Evolutionary conservation across 2,888 invertebrate genomes (phyloP).

Genomic region (Conus canariensis): DNA sequence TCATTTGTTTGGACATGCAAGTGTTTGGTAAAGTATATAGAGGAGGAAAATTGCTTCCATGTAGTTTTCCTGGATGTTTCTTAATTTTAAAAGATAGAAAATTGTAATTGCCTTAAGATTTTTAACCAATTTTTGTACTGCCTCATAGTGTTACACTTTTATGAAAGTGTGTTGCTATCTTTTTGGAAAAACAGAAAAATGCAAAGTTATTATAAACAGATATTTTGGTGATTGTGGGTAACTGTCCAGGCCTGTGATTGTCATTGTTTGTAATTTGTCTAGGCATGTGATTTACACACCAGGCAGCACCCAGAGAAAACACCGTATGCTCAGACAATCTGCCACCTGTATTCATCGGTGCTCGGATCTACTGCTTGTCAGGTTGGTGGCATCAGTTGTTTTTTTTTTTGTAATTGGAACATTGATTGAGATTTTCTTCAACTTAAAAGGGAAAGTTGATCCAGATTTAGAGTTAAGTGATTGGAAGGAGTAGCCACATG

Average conservation of each 20-base stretch:
- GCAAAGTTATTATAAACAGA: neutral
- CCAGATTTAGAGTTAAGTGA: neutral
- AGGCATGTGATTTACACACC: slow-evolving; percentile 70
- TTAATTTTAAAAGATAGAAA: too few species aligned
- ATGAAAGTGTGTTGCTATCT: neutral
- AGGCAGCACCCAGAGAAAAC: slow-evolving; percentile 58
- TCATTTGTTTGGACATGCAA: too few species aligned
- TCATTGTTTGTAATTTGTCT: slow-evolving; percentile 28
- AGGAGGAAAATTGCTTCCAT: too few species aligned
- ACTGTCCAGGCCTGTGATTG: slow-evolving; percentile 67
- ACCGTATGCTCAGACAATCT: slow-evolving; percentile 64
- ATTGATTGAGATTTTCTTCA: neutral
- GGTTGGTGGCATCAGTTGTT: neutral
- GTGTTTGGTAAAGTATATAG: too few species aligned
- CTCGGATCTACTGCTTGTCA: slow-evolving; percentile 50
- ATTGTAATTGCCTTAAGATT: too few species aligned
- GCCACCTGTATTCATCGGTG: slow-evolving; percentile 69
- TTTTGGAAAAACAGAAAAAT: neutral
- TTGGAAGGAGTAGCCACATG: neutral
- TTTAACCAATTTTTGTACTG: too few species aligned
- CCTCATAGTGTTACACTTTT: neutral
- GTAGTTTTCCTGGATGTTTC: too few species aligned
- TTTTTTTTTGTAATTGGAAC: neutral
- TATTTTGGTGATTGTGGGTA: neutral
- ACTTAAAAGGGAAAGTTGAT: neutral